phyloP scores from a whole-genome alignment of 2,797 vertebrate genomes.

The Cyclopterus lumpus region DNA sequence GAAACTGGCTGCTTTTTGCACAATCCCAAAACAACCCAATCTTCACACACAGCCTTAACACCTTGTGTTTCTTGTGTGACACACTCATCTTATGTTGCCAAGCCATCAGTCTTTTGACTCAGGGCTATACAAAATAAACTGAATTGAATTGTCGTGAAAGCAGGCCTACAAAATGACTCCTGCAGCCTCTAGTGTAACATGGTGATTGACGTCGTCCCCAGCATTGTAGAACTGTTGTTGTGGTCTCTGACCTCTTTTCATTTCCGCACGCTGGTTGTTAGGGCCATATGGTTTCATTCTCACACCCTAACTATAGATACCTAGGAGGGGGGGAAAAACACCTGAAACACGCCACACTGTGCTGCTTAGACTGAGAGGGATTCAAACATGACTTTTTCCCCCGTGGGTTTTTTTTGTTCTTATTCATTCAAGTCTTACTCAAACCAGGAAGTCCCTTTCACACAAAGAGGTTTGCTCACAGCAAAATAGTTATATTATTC shows the following conservation, averaged over 20 bases:
- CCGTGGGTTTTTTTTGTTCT: conserved; percentile 47
- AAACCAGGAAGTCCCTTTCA: conserved; percentile 74
- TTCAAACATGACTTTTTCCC: conserved; percentile 54
- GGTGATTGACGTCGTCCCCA: conserved; percentile 35
- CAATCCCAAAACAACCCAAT: conserved; percentile 17
- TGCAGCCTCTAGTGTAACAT: conserved; percentile 18
- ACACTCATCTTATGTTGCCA: conserved; percentile 29
- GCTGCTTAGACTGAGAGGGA: conserved; percentile 31
- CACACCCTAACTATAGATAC: conserved; percentile 63
- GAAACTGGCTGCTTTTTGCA: conserved; percentile 36
- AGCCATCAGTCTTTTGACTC: conserved; percentile 39
- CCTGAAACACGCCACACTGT: conserved; percentile 47
- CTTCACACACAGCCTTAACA: conserved; percentile 25
- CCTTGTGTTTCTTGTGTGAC: conserved; percentile 17
- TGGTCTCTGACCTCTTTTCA: conserved; percentile 71
- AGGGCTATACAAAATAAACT: no score
- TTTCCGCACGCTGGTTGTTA: conserved; percentile 64
- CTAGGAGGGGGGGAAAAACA: conserved; percentile 44
- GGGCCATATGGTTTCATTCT: conserved; percentile 66
- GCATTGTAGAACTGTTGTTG: conserved; percentile 37
- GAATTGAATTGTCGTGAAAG: no score
- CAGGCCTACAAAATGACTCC: conserved; percentile 14
- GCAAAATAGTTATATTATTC: background rate
- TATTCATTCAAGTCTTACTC: conserved; percentile 69
- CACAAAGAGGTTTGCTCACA: conserved; percentile 31